Conservation (phyloP, 2,888 invertebrate genomes). For the Sepiola atlantica region DNA sequence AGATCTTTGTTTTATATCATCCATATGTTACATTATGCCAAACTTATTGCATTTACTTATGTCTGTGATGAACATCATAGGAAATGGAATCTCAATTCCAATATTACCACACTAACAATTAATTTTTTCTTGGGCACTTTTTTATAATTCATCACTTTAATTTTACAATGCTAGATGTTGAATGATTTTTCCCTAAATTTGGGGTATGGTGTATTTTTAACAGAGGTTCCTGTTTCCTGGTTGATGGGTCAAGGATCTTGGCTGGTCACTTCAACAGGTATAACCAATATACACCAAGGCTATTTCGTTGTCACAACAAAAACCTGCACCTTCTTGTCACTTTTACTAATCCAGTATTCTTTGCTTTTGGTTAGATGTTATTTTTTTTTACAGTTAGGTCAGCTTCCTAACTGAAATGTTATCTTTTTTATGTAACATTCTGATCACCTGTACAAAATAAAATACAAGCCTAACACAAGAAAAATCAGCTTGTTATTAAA, state of each 20-base stretch:
- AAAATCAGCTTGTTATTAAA: no score
- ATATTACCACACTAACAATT: background rate
- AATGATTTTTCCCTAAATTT: background rate
- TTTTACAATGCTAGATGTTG: background rate
- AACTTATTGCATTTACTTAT: background rate
- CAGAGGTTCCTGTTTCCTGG: constrained; percentile 10
- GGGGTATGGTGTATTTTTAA: constrained; percentile 24
- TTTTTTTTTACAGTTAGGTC: background rate
- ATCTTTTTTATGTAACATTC: background rate
- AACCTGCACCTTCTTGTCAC: background rate
- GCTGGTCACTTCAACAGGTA: constrained; percentile 8
- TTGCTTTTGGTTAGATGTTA: background rate
- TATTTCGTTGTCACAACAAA: background rate
- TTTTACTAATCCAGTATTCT: background rate
- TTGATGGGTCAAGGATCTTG: constrained; percentile 32
- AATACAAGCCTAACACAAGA: background rate
- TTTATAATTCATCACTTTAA: background rate
- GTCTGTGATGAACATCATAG: background rate
- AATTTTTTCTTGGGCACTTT: background rate
- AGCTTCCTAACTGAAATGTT: background rate
- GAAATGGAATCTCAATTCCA: background rate
- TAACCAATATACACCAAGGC: constrained; percentile 12
- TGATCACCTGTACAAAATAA: background rate
- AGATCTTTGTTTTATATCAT: background rate
- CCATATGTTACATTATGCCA: background rate